Evolutionary conservation across 2,797 vertebrate genomes (phyloP), one percentile per base, ranked within the genome.

Genomic region (Ptychadena robeensis): DNA sequence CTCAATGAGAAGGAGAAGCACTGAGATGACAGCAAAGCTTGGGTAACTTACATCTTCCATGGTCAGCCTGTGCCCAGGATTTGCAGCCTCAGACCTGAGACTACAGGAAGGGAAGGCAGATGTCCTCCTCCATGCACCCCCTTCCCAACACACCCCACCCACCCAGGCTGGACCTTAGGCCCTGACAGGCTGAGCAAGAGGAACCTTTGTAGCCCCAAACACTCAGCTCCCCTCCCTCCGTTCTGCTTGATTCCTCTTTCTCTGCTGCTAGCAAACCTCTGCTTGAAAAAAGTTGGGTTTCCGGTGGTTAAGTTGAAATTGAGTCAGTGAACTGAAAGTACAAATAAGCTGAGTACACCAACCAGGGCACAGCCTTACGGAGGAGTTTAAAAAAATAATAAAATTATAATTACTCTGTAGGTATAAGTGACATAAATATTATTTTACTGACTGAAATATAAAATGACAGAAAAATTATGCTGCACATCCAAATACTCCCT

Each of bases 31-130:
- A 74, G 22, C 44, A 72, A 61, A 44, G 40, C 40, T 44, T 70
- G 53, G 44, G 65, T 85, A 66, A 85, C 83, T 85, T 85, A 85
- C 83, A 85, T 85, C 83, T 71, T 85, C 83, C 83, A 85, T 85
- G 83, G 83, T 85, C 78, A 76, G 71, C 82, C 71, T 69, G 82
- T 85, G 57, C 63, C 78, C 73, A 48, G 78, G 59, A 85, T 76
- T 44, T 48, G 66, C 57, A 80, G 70, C 57, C 83, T 69, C 78
- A 71, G 83, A 40, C 78, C 83, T 75, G 79, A 74, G 83, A 74
- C 83, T 80, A 85, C 83, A 85, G 83, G 83, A 85, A 80, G 78
- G 73, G 66, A 85, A 85, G 78, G 78, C 83, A 85, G 83, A 80
- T 85, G 83, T 85, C 83, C 66, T 81, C 72, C 78, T 80, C 83